Base-by-base conservation (phyloP, 2,888 invertebrate genomes). In the Metalampra italica region DNA sequence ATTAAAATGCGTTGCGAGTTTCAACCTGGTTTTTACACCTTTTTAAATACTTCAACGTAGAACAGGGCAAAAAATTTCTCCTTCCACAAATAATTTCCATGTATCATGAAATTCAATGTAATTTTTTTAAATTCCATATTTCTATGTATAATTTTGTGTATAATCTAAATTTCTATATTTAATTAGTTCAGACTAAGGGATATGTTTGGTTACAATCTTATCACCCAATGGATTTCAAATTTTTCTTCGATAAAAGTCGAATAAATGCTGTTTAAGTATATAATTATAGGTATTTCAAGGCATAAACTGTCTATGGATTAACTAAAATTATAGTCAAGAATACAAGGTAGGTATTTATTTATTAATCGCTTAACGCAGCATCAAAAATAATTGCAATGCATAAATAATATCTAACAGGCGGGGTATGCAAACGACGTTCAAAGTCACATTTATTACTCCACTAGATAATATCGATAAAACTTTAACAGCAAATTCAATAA, bases 401-500 rank as follows among this genome's bases (percentile, higher is more conserved):
- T 34, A 55, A 51, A 50, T 53, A 58, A 62, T 49, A 32, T 37
- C n/a, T 49, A 13, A 39, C 22, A 40, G 14, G 0, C 11, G 41
- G 32, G 39, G 32, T 3, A 43, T 15, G 45, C 36, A 43, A 57
- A 57, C 53, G 50, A 58, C 50, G 73, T 65, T 68, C 75, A 85
- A 72, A 88, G 89, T 89, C 87, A 89, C 88, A 89, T 85, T 87
- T 85, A 87, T 88, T 88, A 89, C 71, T 77, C 60, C 55, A 71
- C 68, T 82, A 68, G 57, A 58, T 61, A 66, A 66, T 75, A 68
- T 68, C 51, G 56, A 73, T 74, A 68, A 71, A 71, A 62, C 51
- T 67, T 73, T 65, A 70, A 64, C 66, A 67, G 59, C 63, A 67
- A 62, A 65, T 64, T 48, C 60, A 60, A 60, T 62, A 62, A 66